These are phyloP conservation scores for Forbesichthys papilliferus DNA, from an alignment of 2,113 vertebrate genomes.

Conservation along the genomic window DNA sequence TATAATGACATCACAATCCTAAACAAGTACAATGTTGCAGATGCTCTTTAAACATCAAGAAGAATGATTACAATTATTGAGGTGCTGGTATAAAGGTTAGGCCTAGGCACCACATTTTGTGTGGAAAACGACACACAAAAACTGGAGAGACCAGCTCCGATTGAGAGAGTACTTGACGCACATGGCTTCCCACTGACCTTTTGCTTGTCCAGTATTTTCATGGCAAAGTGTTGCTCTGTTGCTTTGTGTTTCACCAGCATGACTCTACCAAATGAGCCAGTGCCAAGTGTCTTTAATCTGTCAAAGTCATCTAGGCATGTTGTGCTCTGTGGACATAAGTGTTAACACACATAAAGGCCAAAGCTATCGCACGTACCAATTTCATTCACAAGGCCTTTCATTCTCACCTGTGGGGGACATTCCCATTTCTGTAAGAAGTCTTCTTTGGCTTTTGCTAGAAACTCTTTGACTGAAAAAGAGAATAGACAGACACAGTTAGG, in stretches of 20 bases:
- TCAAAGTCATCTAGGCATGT: slow-evolving; percentile 97
- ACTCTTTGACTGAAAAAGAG: slow-evolving; percentile 92
- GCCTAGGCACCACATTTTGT: no score
- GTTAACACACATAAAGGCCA: slow-evolving; percentile 2
- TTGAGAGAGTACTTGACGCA: background rate
- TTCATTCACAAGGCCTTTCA: background rate
- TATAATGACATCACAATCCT: no score
- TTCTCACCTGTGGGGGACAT: slow-evolving; percentile 92
- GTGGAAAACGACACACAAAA: no score
- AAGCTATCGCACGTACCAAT: background rate
- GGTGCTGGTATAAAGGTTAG: no score
- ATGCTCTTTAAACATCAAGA: no score
- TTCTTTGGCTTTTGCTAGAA: slow-evolving; percentile 99
- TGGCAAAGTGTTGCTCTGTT: slow-evolving; percentile 97
- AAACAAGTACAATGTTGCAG: no score
- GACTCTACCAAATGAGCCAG: slow-evolving; percentile 98
- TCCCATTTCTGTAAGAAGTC: slow-evolving; percentile 99
- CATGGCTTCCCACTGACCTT: slow-evolving; percentile 81
- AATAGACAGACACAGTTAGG: slow-evolving; percentile 14
- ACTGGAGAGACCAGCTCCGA: no score
- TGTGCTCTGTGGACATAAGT: slow-evolving; percentile 81
- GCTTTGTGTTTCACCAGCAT: slow-evolving; percentile 98
- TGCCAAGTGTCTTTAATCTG: slow-evolving; percentile 95
- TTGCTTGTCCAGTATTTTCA: slow-evolving; percentile 99
- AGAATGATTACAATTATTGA: no score